Conservation (phyloP, 2,888 invertebrate species). For the Theristus sp. region DNA sequence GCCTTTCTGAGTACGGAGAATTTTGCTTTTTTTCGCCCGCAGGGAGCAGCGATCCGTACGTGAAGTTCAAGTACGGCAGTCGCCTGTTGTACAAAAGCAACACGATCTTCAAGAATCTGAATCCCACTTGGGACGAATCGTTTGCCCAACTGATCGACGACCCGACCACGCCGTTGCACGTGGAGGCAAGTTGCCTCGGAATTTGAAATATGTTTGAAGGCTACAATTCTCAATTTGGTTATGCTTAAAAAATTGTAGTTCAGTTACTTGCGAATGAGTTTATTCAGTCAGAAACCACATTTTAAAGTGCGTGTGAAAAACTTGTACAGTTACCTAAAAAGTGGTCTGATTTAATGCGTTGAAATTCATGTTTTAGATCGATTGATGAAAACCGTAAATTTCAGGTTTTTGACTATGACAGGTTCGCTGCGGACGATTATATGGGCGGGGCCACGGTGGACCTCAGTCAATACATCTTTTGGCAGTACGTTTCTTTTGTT, state of each 20-base stretch:
- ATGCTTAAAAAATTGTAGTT: no score
- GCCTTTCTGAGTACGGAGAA: neutral
- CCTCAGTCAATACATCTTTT: constrained; percentile 33
- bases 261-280: no score
- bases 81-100: constrained; percentile 75
- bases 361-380: no score
- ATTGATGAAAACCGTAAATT: no score
- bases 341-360: no score
- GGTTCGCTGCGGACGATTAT: constrained; percentile 83
- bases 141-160: constrained; percentile 80
- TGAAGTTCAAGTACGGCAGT: constrained; percentile 22
- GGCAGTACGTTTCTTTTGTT: neutral
- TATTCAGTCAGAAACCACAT: no score
- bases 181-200: constrained; percentile 43
- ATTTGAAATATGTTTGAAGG: neutral
- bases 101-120: constrained; percentile 77
- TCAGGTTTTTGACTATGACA: constrained; percentile 85
- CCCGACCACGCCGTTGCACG: constrained; percentile 55
- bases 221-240: no score
- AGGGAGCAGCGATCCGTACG: constrained; percentile 26
- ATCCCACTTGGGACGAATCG: constrained; percentile 94
- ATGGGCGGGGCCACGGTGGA: constrained; percentile 80
- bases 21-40: constrained; percentile 1
- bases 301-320: no score
- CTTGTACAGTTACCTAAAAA: no score